Percentiles rank a stretch among this genome's conserved stretches.
Conservation (phyloP, 1,140 invertebrate genomes). For the Drosophila tropicalis region DNA sequence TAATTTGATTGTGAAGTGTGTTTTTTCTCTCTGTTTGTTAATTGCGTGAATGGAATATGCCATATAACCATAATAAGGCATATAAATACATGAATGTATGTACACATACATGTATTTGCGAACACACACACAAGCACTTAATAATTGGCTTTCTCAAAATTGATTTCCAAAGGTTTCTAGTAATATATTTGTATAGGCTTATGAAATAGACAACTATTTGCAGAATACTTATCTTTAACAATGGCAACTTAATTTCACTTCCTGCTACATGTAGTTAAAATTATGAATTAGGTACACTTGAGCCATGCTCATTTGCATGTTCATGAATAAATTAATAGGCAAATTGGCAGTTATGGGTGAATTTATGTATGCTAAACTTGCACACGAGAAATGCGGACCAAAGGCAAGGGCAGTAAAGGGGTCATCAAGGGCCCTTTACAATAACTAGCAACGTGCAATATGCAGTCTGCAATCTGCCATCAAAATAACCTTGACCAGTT, state of each 20-base stretch:
- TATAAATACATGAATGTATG: not conserved
- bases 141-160: conserved; percentile 1
- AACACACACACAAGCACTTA: not conserved
- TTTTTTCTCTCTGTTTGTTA: not conserved
- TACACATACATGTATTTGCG: not conserved
- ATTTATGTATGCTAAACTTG: conserved; percentile 7
- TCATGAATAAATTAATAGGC: conserved; percentile 37
- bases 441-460: not conserved
- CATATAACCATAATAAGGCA: not conserved
- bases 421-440: no score
- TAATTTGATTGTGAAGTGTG: not conserved
- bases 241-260: conserved; percentile 20
- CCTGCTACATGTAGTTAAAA: conserved; percentile 14
- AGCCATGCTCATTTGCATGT: conserved; percentile 49
- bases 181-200: not conserved
- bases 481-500: conserved; percentile 12
- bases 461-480: not conserved
- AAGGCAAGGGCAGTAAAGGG: not conserved
- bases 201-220: not conserved
- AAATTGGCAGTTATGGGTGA: conserved; percentile 40
- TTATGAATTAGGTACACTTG: conserved; percentile 15
- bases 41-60: conserved; percentile 2
- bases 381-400: no score
- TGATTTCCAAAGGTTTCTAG: not conserved
- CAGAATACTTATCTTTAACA: conserved; percentile 1